phyloP scores from a whole-genome alignment of 2,888 invertebrate species.

The Chaetogeoica ovagalla region DNA sequence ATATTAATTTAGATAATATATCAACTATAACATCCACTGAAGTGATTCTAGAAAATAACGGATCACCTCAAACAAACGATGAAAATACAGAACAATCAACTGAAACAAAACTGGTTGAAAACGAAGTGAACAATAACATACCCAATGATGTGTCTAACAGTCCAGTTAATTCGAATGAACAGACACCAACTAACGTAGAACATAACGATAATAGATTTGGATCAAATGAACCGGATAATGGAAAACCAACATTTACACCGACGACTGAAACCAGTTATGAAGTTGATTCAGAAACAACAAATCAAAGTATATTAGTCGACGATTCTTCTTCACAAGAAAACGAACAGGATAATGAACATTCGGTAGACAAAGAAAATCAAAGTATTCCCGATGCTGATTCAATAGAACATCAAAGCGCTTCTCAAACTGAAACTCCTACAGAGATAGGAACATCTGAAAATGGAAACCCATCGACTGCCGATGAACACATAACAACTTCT shows the following conservation, averaged over 20 bases:
- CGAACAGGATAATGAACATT: background rate
- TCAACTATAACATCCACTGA: background rate
- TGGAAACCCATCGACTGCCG: background rate
- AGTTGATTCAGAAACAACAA: conserved; percentile 1
- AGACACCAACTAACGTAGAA: background rate
- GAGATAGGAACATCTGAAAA: background rate
- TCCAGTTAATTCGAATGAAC: conserved; percentile 7
- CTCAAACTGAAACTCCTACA: conserved; percentile 9
- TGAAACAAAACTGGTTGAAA: background rate
- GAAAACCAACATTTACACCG: background rate
- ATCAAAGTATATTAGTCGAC: background rate
- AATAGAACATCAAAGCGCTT: background rate
- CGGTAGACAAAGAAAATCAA: background rate
- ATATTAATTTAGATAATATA: background rate
- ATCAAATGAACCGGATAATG: background rate
- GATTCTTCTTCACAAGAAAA: conserved; percentile 7
- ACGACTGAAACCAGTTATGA: background rate
- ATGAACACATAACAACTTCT: conserved; percentile 5
- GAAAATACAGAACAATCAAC: conserved; percentile 8
- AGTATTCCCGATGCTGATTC: background rate
- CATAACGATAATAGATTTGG: conserved; percentile 1
- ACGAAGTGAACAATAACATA: background rate
- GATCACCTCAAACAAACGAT: background rate
- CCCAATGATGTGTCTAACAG: background rate
- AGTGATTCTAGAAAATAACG: background rate